These are phyloP conservation scores for Eulemur rufifrons DNA, from an alignment of 2,113 vertebrate genomes.

Conservation along the genomic window DNA sequence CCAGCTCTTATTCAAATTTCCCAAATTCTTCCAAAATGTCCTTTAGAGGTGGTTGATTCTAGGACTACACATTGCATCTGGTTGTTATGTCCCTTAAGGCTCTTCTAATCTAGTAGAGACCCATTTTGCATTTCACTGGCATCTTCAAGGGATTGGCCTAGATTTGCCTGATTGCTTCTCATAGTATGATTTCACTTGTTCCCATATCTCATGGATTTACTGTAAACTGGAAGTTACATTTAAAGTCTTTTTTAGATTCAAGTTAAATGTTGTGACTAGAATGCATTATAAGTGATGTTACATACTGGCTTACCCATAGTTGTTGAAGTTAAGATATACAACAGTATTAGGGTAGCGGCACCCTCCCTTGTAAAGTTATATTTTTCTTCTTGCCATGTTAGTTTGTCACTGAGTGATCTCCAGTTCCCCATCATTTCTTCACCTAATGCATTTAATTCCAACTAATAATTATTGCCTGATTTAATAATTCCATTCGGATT, in stretches of 20 bases:
- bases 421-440: not conserved
- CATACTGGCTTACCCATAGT: not conserved
- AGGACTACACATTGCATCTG: not conserved
- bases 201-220: not conserved
- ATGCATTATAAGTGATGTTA: not conserved
- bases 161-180: not conserved
- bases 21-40: not conserved
- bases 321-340: not conserved
- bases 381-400: not conserved
- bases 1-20: not conserved
- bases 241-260: not conserved
- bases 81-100: not conserved
- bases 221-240: conserved; percentile 9
- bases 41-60: not conserved
- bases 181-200: not conserved
- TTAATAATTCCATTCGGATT: not conserved
- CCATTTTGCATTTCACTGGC: not conserved
- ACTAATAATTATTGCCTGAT: not conserved
- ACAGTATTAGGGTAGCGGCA: not conserved
- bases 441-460: not conserved
- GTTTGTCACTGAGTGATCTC: not conserved
- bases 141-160: not conserved
- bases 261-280: not conserved
- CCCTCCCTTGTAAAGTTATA: not conserved
- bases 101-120: not conserved